Base-by-base conservation (phyloP, 2,113 vertebrate species). In the Lasiurus borealis region DNA sequence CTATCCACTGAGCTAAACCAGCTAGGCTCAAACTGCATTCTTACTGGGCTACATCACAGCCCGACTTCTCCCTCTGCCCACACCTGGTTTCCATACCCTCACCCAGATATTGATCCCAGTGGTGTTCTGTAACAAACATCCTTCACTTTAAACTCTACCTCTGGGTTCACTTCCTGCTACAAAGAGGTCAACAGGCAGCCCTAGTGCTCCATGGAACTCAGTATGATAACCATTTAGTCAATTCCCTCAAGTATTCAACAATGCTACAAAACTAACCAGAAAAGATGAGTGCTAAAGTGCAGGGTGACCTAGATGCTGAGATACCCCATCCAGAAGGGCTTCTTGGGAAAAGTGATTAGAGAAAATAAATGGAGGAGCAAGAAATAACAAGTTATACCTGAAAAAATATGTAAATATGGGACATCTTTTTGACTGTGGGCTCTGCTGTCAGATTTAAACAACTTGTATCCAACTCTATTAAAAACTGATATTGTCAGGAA, bases 391-490 rank as follows among this genome's bases (percentile, higher is more conserved):
- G 4, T 15, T 25, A 44, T 19, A 73, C 14, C 31, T 34, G 66
- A 8, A 31, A 57, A n/a, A 77, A 64, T 82, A 11, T 21, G 27
- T 0, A 34, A 3, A 46, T 10, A 5, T 46, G 10, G 8, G 25
- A 69, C 29, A 57, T 62, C 54, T 87, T 93, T 85, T 52, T 50
- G n/a, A 36, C 48, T 27, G 14, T 54, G 23, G 18, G 54, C 92
- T 82, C 83, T 95, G 27, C 18, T 75, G 77, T 84, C 71, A 57
- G 23, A 91, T 69, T 81, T 92, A 85, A 80, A 69, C 0, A 23
- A 36, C 81, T 76, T 9, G 1, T 97, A 76, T 93, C 50, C 80
- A 89, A 52, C 18, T 96, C 48, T 82, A 88, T 95, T 94, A 96
- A 90, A 48, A 89, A 1, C 85, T 36, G 50, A 81, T 97, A 93